These are phyloP conservation scores for Phragmatobia fuliginosa DNA, from an alignment of 2,888 invertebrate genomes.

Conservation along the genomic window DNA sequence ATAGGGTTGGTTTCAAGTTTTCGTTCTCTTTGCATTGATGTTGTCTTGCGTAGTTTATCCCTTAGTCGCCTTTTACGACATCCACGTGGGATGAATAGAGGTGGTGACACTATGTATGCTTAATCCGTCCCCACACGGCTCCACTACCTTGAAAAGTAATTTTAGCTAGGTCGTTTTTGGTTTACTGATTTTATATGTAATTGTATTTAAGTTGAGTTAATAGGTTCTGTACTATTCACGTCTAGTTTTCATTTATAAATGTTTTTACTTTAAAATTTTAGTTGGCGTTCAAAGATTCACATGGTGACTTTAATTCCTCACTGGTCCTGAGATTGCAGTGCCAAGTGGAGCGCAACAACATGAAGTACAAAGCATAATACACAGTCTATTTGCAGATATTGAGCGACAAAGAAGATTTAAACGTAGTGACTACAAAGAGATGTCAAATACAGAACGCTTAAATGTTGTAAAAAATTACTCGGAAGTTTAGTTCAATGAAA, in stretches of 20 bases:
- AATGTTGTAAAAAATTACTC: conserved; percentile 41
- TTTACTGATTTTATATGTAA: too few relatives aligned
- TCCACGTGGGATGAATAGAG: too few relatives aligned
- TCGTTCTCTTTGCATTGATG: too few relatives aligned
- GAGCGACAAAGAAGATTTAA: conserved; percentile 51
- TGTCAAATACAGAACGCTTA: conserved; percentile 49
- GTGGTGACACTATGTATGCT: too few relatives aligned
- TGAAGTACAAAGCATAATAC: conserved; percentile 31
- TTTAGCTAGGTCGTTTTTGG: too few relatives aligned
- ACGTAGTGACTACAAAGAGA: conserved; percentile 48
- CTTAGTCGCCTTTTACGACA: too few relatives aligned
- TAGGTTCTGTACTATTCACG: too few relatives aligned
- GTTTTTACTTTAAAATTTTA: neutral
- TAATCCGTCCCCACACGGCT: too few relatives aligned
- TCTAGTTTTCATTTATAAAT: neutral
- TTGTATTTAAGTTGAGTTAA: too few relatives aligned
- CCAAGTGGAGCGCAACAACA: conserved; percentile 20
- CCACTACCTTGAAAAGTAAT: too few relatives aligned
- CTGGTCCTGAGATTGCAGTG: conserved; percentile 6
- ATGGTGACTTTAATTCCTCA: conserved; percentile 5
- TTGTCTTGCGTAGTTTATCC: too few relatives aligned
- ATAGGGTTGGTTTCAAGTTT: too few relatives aligned
- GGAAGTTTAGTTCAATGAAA: conserved; percentile 21
- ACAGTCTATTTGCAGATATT: conserved; percentile 42
- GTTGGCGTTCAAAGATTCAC: neutral